Evolutionary conservation across 2,888 invertebrate genomes (phyloP), one percentile per base, ranked within the genome.

Genomic region (Cepaea hortensis): DNA sequence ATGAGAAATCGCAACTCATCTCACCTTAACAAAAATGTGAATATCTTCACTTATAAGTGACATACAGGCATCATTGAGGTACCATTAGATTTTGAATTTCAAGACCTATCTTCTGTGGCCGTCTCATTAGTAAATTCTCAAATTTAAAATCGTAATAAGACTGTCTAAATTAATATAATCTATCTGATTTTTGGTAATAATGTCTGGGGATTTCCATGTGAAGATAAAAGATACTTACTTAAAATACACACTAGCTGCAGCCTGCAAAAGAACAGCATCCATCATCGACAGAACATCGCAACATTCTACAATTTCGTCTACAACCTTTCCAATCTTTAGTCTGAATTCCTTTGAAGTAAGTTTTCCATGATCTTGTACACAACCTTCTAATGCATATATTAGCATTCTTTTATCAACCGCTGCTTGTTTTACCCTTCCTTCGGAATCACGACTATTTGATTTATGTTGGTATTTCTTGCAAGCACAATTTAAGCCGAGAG

Each of bases 201-300:
- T 35, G 35, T 35, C 35, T 35, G 35, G 35, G 35, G 35, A 35
- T 35, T 35, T 35, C 35, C 35, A 35, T 35, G 35, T 35, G 35
- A 35, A 35, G 35, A 35, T 35, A 35, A 35, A 35, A 35, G 13
- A 68, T 46, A 35, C 62, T 9, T 72, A 84, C 84, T 76, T 65
- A n/a, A 84, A 84, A 77, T 76, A 84, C 48, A 84, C 48, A 3
- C 76, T 20, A 48, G 76, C 84, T 65, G 65, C 65, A 68, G 65
- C 48, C 46, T 62, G 46, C 5, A 84, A n/a, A 4, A 84, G 48
- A 48, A 6, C 9, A 15, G 62, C 23, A 75, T 75, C 65, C 75
- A 84, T n/a, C 15, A 77, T 9, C 7, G 77, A 84, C 18, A 84
- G 50, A 20, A 75, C 3, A 65, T 84, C 84, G 65, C 77, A 84